Evolutionary conservation across 2,888 invertebrate species (phyloP), one percentile per base, ranked within the genome.

Genomic region (Pomacea canaliculata): DNA sequence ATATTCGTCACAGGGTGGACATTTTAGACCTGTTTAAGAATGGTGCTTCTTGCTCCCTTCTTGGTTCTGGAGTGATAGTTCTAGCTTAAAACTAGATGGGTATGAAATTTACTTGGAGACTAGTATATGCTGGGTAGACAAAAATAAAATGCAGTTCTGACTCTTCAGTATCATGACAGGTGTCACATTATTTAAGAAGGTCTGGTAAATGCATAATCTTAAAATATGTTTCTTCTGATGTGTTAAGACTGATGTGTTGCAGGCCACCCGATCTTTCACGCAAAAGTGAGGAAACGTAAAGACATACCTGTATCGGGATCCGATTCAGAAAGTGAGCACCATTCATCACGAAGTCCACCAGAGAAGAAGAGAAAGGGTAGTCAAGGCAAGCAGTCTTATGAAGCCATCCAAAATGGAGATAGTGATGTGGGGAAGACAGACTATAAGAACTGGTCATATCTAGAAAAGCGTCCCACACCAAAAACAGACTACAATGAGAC

Each of bases 401-500:
- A 49, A 19, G 37, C 49, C 12, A 76, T 67, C 68, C 78, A 78
- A 46, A 78, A 79, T 71, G 76, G 71, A 60, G 76, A 76, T 72
- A 77, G 71, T 23, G 76, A 78, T 77, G 74, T 70, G 12, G 71
- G 70, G 16, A 60, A 46, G 16, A 68, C 66, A n/a, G 81, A 81
- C 71, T 78, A 77, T 60, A 78, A 78, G 46, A 79, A 76, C 63
- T 79, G 80, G 71, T 75, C 78, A 9, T 76, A 76, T 51, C 82
- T 83, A 48, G 87, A 88, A 68, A 87, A 85, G 78, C 77, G 87
- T 72, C 80, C 86, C 46, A 84, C 84, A 18, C 87, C 87, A 65
- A 82, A 84, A 62, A 84, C 87, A 78, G 85, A 88, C 79, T 87
- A 88, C 78, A 86, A 88, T 82, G 87, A 88, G 76, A 83, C 85